A percentile compares a stretch with the other conserved stretches of the same genome.
phyloP scores from a whole-genome alignment of 1,140 invertebrate species.

The Scaptomyza hsui region DNA sequence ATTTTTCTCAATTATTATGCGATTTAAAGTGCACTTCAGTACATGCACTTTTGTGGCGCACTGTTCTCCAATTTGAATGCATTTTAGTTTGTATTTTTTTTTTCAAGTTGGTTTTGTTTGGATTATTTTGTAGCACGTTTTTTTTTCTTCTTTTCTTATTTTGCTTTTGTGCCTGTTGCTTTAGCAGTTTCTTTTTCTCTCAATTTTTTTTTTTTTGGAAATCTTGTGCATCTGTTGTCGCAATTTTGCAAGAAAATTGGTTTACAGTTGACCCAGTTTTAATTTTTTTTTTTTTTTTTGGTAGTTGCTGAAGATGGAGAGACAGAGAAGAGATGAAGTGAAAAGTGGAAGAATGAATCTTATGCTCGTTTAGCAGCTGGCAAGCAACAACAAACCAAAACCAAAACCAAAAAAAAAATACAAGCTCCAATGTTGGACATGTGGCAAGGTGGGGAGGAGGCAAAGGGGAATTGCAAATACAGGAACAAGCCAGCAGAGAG shows the following conservation, averaged over 20 bases:
- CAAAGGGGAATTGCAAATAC: background rate
- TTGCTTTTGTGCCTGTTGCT: conserved; percentile 51
- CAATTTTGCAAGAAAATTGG: conserved; percentile 75
- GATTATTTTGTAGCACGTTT: conserved; percentile 30
- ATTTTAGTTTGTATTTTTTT: conserved; percentile 54
- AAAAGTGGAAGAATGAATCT: conserved; percentile 40
- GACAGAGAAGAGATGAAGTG: conserved; percentile 5
- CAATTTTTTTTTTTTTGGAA: conserved; percentile 18
- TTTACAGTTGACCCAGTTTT: conserved; percentile 69
- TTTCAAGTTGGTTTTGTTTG: conserved; percentile 38
- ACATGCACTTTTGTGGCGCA: conserved; percentile 52
- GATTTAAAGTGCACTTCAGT: conserved; percentile 68
- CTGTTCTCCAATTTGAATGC: conserved; percentile 57
- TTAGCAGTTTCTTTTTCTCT: conserved; percentile 34
- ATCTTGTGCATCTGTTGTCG: conserved; percentile 60
- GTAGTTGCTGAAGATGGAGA: conserved; percentile 39
- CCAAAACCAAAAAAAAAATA: conserved; percentile 43
- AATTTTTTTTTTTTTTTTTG: conserved; percentile 38
- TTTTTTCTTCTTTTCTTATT: conserved; percentile 31
- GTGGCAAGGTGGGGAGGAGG: background rate
- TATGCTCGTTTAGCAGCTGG: conserved; percentile 47
- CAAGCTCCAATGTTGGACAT: background rate
- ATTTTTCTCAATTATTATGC: conserved; percentile 79
- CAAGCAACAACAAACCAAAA: conserved; percentile 28
- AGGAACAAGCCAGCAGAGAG: conserved; percentile 5